Evolutionary conservation across 2,888 invertebrate species (phyloP).

Genomic region (Frankliniella intonsa): DNA sequence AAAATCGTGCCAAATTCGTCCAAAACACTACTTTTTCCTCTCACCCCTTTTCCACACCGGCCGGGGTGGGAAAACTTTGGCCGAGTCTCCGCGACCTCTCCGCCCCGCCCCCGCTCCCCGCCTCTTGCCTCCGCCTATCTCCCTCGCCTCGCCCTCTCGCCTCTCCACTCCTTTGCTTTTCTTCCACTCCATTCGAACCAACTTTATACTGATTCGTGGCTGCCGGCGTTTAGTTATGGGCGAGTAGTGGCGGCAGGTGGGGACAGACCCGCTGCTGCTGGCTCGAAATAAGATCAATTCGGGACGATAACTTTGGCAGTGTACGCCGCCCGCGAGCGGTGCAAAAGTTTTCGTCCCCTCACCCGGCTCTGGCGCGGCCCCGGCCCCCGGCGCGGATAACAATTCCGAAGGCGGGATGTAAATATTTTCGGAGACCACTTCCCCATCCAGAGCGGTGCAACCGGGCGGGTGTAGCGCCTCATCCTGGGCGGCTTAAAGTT

Average conservation of each 20-base stretch:
- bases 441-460: too few relatives aligned
- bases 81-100: not conserved
- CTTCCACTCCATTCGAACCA: not conserved
- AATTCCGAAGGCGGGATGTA: too few relatives aligned
- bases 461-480: too few relatives aligned
- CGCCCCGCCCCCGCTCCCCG: not conserved
- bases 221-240: not conserved
- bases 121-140: not conserved
- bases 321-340: not conserved
- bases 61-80: not conserved
- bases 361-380: too few relatives aligned
- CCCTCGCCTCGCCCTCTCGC: not conserved
- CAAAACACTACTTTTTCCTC: not conserved
- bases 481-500: too few relatives aligned
- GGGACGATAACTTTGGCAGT: too few relatives aligned
- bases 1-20: conserved; percentile 18
- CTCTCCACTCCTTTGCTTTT: not conserved
- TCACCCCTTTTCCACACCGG: not conserved
- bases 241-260: not conserved
- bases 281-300: too few relatives aligned
- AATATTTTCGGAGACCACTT: too few relatives aligned
- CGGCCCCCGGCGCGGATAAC: too few relatives aligned
- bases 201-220: not conserved
- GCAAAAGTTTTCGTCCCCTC: too few relatives aligned
- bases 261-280: not conserved